phyloP scores from a whole-genome alignment of 2,888 invertebrate species.

The Pachliopta kotzebuea region DNA sequence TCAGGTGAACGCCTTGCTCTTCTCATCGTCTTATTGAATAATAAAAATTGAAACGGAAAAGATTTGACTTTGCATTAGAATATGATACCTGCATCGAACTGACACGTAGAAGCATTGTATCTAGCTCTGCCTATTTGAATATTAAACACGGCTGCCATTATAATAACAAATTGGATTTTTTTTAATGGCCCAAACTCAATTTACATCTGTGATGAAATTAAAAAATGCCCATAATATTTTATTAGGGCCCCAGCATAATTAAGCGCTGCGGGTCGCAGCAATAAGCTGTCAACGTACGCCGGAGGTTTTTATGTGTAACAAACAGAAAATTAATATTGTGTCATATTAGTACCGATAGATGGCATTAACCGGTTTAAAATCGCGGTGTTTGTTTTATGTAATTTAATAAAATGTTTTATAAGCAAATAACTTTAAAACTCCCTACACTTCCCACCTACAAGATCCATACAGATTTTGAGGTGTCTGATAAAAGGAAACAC shows the following conservation, averaged over 20 bases:
- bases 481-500: too few species aligned
- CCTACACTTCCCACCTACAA: too few species aligned
- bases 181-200: constrained; percentile 22
- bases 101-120: constrained; percentile 4
- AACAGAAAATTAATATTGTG: too few species aligned
- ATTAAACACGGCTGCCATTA: constrained; percentile 21
- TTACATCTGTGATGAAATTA: constrained; percentile 30
- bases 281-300: neutral
- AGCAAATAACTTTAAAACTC: too few species aligned
- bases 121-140: constrained; percentile 16
- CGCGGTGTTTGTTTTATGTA: too few species aligned
- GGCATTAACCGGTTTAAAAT: too few species aligned
- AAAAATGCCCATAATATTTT: constrained; percentile 26
- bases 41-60: neutral
- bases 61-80: neutral
- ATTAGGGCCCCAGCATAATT: constrained; percentile 25
- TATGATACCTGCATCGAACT: neutral
- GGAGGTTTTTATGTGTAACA: too few species aligned
- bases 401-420: too few species aligned
- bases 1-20: too few species aligned
- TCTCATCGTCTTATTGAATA: too few species aligned
- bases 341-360: too few species aligned
- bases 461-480: too few species aligned
- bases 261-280: constrained; percentile 18
- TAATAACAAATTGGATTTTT: constrained; percentile 29